Evolutionary conservation across 2,888 invertebrate genomes (phyloP), one percentile per base, ranked within the genome.

Genomic region (Drosophila suboccidentalis): DNA sequence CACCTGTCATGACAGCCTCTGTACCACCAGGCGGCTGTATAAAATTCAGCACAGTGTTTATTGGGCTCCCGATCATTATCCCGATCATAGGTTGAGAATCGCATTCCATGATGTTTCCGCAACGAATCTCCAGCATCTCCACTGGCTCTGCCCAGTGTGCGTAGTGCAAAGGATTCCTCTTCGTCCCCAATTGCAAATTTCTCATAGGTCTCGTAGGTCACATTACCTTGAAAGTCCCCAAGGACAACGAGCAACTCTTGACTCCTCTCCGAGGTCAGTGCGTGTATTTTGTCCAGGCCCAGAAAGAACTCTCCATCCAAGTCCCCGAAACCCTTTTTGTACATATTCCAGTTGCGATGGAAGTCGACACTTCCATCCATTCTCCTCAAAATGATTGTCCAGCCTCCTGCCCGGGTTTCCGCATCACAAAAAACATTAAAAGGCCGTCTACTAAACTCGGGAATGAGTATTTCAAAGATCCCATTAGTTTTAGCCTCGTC

Each of bases 321-420:
- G 19, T 58, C 58, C 0, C 78, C 80, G 6, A 80, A 82, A 0
- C 79, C 79, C 1, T 53, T 50, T 13, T 75, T 72, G 17, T 80
- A 82, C 3, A 50, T 58, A 5, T 22, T 47, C 73, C 79, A 79
- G 5, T 46, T 50, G 1, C 81, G 71, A 55, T 41, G 49, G 4
- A 82, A 80, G 26, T 71, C 39, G 9, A 64, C 67, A 41, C 76
- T 75, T 2, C 80, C 79, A 17, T 79, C 75, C 8, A 51, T 47
- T 0, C 82, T 69, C 0, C 62, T 59, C 17, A 78, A 13, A 11
- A 80, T 36, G 0, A 81, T 15, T 0, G 61, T 66, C 82, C 82
- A 78, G 0, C 63, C 75, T 1, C 62, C 64, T 1, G 47, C 54
- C 1, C 49, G 49, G 11, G 60, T 69, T 10, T 46, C 34, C 11